These are phyloP conservation scores for Pseudomyrmex dendroicus DNA, from an alignment of 1,140 invertebrate genomes.

Conservation along the genomic window DNA sequence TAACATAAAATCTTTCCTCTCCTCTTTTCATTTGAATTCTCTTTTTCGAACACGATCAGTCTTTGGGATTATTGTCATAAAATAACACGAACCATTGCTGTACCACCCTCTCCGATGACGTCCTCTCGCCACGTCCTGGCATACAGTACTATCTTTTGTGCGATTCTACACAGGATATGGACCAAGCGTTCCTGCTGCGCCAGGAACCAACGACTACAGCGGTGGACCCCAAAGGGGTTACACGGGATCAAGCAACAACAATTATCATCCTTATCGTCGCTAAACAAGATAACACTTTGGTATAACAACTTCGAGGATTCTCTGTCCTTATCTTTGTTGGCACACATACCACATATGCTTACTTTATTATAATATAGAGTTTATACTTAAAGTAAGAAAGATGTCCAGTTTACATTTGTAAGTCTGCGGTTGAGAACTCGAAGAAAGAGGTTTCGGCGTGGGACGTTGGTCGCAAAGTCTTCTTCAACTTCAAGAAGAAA, in stretches of 20 bases:
- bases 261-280: constrained; percentile 83
- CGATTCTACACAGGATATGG: constrained; percentile 80
- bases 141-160: constrained; percentile 81
- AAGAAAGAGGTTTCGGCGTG: not conserved
- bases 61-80: constrained; percentile 34
- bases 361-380: constrained; percentile 30
- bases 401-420: not conserved
- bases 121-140: constrained; percentile 68
- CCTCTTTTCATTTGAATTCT: not conserved
- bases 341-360: constrained; percentile 12
- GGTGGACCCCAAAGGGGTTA: constrained; percentile 78
- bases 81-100: constrained; percentile 35
- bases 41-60: constrained; percentile 23
- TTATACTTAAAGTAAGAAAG: constrained; percentile 1
- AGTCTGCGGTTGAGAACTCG: not conserved
- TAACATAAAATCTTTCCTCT: too few species aligned
- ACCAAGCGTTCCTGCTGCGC: constrained; percentile 74
- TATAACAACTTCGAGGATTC: constrained; percentile 5
- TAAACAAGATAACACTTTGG: constrained; percentile 68
- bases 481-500: constrained; percentile 7
- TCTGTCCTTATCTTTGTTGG: constrained; percentile 36
- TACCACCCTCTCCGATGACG: constrained; percentile 56
- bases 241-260: constrained; percentile 73
- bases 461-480: too few species aligned
- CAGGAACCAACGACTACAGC: constrained; percentile 74